Evolutionary conservation across 2,113 vertebrate genomes (phyloP), one percentile per base, ranked within the genome.

Genomic region (Vulpes ferrilata): DNA sequence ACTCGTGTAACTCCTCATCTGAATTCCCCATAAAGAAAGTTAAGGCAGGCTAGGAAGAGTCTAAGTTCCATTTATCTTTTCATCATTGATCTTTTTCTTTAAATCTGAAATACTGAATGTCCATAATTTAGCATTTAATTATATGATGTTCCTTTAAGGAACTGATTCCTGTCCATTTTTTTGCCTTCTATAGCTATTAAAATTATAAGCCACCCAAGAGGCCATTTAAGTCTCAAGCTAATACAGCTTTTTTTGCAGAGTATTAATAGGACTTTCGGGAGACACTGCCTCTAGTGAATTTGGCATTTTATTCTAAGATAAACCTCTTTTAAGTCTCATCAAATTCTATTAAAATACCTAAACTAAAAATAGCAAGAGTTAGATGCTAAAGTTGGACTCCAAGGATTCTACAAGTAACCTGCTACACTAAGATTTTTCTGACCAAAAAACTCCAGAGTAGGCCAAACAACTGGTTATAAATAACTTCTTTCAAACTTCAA

Each of bases 51-150:
- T 60, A 25, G 76, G n/a, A 22, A 87, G 30, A 53, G 38, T 91
- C 43, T 87, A 83, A 10, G 11, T 81, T 90, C 53, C 67, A 74
- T 60, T 86, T 73, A 83, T 79, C 43, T 74, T 20, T 81, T 86
- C 27, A 84, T 17, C 11, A n/a, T 59, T 84, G 16, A 8, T 81
- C 17, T 64, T 60, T 88, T 80, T 57, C 71, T 10, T 48, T 79
- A 43, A 67, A 87, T 78, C 60, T 82, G 60, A 67, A 85, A 67
- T 73, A 92, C 16, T 43, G 11, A 20, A 92, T 80, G 20, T 78
- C 27, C 35, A n/a, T 57, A 95, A 92, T 71, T 94, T 79, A 86
- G 20, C 73, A 92, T 71, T 92, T 85, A 83, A 92, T 80, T 93
- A 74, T 55, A 89, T 35, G 71, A 89, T 82, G 19, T 55, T 59